Conservation (phyloP, 2,113 vertebrate genomes). For the Piaya cayana region DNA sequence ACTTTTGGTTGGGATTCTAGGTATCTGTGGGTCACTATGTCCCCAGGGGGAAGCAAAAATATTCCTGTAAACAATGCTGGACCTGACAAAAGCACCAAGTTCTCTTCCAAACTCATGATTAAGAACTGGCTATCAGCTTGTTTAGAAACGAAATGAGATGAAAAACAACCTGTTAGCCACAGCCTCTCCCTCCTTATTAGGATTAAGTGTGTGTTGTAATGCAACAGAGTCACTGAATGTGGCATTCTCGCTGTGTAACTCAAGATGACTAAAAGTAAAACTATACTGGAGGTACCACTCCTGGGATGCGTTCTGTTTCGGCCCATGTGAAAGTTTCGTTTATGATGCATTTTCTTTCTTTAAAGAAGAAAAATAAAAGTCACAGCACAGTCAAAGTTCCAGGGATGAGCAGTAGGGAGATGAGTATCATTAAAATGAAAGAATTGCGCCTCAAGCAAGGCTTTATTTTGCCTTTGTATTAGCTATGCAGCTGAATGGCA, state of each 20-base stretch:
- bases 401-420: neutral
- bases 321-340: neutral
- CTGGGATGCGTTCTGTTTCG: neutral
- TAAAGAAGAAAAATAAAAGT: neutral
- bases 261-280: slow-evolving; percentile 30
- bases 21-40: neutral
- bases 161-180: slow-evolving; percentile 8
- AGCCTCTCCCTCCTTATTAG: slow-evolving; percentile 23
- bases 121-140: neutral
- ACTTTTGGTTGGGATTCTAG: neutral
- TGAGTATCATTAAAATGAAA: neutral
- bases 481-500: neutral
- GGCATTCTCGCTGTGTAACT: neutral
- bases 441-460: neutral
- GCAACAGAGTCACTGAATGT: neutral
- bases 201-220: slow-evolving; percentile 27
- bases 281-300: neutral
- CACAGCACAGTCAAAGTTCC: neutral
- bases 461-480: neutral
- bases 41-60: neutral
- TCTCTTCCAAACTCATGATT: neutral
- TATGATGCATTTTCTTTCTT: neutral
- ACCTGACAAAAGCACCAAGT: neutral
- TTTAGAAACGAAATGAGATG: neutral
- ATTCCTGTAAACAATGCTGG: neutral